Base-by-base conservation (phyloP, 1,140 invertebrate species). In the Xylocopa sonorina region DNA sequence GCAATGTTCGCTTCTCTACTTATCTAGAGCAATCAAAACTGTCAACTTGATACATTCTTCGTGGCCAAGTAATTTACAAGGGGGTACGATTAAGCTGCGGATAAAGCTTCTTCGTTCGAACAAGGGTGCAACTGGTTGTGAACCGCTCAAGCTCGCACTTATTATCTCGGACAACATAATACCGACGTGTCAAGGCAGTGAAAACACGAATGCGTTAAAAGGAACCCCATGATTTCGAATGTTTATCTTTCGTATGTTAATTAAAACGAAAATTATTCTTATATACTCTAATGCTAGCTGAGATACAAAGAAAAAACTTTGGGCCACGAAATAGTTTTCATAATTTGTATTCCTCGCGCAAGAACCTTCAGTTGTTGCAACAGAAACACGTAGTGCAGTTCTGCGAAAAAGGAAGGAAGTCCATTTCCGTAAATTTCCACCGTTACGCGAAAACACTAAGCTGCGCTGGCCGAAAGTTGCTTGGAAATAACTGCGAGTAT, bases 141-240 rank as follows among this genome's bases (percentile, higher is more conserved):
- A 74, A 41, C 32, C 72, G 58, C 32, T 29, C 72, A 51, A 24
- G 12, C 43, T 74, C 72, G 60, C 60, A 27, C 58, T 74, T 74
- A 74, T 64, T 74, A 74, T 16, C 62, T 38, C 55, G 50, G 73
- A 76, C 63, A 68, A 76, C 62, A 43, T 76, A 67, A 67, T 76
- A 46, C 63, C 38, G 50, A 38, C 50, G 41, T 76, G 73, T 50
- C 62, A 76, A 55, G 50, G 14, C 62, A 43, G 50, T 27, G 73
- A 43, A 53, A 51, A 48, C 51, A 34, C 63, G 63, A 76, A 34
- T 27, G 50, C 24, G 73, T 67, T 71, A 72, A 48, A 29, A 58
- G 18, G n/a, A 58, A 27, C 2, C 21, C 32, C 29, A 75, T 69
- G 76, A n/a, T n/a, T n/a, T n/a, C n/a, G n/a, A n/a, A n/a, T n/a